Evolutionary conservation across 2,113 vertebrate species (phyloP).

Genomic region (Scalopus aquaticus): DNA sequence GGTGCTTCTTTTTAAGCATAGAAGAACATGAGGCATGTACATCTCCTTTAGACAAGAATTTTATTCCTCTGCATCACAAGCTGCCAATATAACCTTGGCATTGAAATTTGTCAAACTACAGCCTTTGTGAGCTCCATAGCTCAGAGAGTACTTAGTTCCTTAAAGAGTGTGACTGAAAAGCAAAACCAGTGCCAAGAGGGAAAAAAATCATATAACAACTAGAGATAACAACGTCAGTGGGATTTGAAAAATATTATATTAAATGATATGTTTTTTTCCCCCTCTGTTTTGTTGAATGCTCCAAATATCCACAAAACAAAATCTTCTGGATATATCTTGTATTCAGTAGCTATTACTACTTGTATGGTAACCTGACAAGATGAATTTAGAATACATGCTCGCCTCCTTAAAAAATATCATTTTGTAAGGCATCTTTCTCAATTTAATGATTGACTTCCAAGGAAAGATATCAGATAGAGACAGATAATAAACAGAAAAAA

Average conservation of each 20-base stretch:
- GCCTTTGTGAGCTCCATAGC: constrained; percentile 41
- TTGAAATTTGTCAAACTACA: constrained; percentile 49
- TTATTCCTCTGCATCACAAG: constrained; percentile 31
- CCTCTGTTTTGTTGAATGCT: neutral
- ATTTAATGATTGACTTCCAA: neutral
- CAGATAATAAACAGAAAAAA: neutral
- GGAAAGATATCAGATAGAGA: neutral
- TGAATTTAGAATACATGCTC: neutral
- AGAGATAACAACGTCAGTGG: neutral
- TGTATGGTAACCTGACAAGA: neutral
- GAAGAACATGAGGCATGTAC: neutral
- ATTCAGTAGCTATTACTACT: neutral
- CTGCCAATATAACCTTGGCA: constrained; percentile 51
- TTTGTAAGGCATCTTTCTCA: neutral
- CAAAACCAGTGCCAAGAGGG: constrained; percentile 3
- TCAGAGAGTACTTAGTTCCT: constrained; percentile 22
- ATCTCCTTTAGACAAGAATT: constrained; percentile 60
- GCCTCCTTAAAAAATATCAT: neutral
- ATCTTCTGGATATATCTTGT: neutral
- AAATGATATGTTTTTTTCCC: too few relatives aligned
- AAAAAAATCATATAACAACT: neutral
- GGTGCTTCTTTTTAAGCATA: constrained; percentile 40
- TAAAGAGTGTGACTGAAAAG: constrained; percentile 4
- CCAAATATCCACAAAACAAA: neutral
- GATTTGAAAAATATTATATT: constrained; percentile 14